A percentile compares a stretch with the other conserved stretches of the same genome.
phyloP scores from a whole-genome alignment of 2,113 vertebrate species.

The Corythornis madagascariensis region DNA sequence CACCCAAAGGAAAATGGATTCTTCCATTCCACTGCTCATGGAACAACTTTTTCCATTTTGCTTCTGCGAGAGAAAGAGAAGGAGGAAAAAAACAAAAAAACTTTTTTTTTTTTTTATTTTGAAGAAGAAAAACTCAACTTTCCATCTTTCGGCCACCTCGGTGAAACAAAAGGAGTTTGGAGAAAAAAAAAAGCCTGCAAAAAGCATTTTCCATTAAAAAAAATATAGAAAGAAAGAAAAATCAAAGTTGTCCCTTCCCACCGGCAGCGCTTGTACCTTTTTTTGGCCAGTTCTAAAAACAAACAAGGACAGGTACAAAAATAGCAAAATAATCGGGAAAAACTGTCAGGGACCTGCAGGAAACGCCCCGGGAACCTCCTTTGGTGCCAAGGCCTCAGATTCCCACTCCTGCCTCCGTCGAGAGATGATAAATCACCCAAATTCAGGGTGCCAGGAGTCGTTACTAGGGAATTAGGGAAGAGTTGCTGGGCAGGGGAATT shows the following conservation, averaged over 20 bases:
- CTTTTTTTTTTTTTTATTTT: neutral
- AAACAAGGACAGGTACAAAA: neutral
- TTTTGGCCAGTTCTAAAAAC: neutral
- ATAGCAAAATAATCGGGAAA: conserved; percentile 20
- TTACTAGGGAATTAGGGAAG: neutral
- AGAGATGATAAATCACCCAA: neutral
- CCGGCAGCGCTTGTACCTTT: neutral
- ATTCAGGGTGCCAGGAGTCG: neutral
- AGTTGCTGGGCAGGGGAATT: neutral
- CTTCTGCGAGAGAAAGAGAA: neutral
- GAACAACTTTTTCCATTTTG: conserved; percentile 7
- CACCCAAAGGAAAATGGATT: neutral
- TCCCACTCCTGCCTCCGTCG: neutral
- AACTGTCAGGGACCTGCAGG: neutral
- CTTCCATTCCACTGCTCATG: neutral
- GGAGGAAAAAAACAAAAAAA: neutral
- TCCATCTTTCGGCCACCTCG: rapidly evolving
- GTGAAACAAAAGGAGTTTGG: neutral
- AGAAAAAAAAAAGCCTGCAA: neutral
- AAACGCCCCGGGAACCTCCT: neutral
- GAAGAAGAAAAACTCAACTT: neutral
- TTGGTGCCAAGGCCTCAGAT: neutral
- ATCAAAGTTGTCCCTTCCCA: neutral
- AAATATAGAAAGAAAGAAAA: too few species aligned
- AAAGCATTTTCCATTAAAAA: neutral